Base-by-base conservation (phyloP, 2,888 invertebrate species). In the Hesperia comma region DNA sequence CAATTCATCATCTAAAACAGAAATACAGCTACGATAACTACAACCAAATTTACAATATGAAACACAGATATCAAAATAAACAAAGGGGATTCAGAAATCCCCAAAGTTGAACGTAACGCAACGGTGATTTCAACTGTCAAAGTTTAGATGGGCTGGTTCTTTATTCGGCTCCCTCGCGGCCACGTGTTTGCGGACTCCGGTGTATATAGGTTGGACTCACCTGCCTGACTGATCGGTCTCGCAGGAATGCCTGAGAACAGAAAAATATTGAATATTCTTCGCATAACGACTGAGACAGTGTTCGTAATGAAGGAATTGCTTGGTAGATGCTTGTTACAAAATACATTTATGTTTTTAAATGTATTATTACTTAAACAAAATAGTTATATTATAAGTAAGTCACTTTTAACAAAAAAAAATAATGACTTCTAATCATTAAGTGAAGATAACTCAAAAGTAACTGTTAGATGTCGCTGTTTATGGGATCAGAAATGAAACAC, bases 51-150 rank as follows among this genome's bases (percentile, higher is more conserved):
- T 46, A 14, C 17, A 26, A 61, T 40, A 61, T 40, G 51, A 26
- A 40, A 51, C 51, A 21, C 14, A 43, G 41, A 26, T 5, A 63
- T 19, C 41, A 46, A 43, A 37, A 60, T 41, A 61, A 43, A 67
- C 32, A 60, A 55, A 60, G 60, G 61, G 53, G 53, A 55, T 43
- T 26, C 51, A 8, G 62, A 43, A 56, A n/a, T 56, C 55, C 43
- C 55, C 40, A 7, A 57, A 57, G 17, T 56, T 56, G 10, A 49
- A 14, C 19, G 56, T 12, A 37, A 12, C 49, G 33, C 56, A n/a
- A 21, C 56, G 56, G 63, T 63, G 63, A 63, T 63, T 63, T 14
- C 56, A 63, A 63, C 55, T 63, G 63, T 63, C 63, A 63, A 63
- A 63, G 49, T 63, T 63, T 49, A 63, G 56, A 63, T 63, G 49